Evolutionary conservation across 2,888 invertebrate species (phyloP).

Genomic region (Thera obeliscata): DNA sequence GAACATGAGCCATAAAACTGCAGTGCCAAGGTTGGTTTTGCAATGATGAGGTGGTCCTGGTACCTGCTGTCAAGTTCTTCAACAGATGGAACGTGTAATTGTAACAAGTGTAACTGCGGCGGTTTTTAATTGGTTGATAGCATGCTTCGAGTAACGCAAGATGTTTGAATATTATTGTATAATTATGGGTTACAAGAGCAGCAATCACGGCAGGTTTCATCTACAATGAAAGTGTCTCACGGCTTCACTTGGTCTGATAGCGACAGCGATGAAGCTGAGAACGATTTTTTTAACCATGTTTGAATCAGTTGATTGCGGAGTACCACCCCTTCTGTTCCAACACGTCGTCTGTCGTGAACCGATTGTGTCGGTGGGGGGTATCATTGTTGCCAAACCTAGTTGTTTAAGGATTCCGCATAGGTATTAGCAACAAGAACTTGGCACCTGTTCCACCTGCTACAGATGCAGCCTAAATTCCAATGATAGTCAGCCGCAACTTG

Average conservation of each 20-base stretch:
- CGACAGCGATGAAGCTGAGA: too few relatives aligned
- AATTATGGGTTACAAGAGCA: slow-evolving; percentile 16
- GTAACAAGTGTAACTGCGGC: slow-evolving; percentile 30
- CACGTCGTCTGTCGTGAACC: not conserved
- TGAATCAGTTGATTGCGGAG: too few relatives aligned
- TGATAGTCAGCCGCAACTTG: not conserved
- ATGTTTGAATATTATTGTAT: slow-evolving; percentile 5
- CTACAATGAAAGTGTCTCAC: slow-evolving; percentile 24
- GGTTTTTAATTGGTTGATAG: slow-evolving; percentile 28
- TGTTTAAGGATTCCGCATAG: too few relatives aligned
- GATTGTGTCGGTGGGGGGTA: not conserved
- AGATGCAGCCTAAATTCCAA: not conserved
- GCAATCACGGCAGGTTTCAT: slow-evolving; percentile 9
- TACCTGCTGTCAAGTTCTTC: slow-evolving; percentile 19
- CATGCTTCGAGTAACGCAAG: slow-evolving; percentile 23
- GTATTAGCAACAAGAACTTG: not conserved
- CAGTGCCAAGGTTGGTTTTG: slow-evolving; percentile 14
- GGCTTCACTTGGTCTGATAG: slow-evolving; percentile 1
- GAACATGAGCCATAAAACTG: slow-evolving; percentile 3
- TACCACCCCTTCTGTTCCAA: too few relatives aligned
- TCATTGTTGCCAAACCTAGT: too few relatives aligned
- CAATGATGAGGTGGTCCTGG: not conserved
- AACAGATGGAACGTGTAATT: slow-evolving; percentile 36
- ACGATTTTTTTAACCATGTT: too few relatives aligned
- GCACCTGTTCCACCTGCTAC: too few relatives aligned